A percentile compares a stretch with the other conserved stretches of the same genome.
Conservation (phyloP, 2,113 vertebrate genomes). For the Thymallus thymallus region DNA sequence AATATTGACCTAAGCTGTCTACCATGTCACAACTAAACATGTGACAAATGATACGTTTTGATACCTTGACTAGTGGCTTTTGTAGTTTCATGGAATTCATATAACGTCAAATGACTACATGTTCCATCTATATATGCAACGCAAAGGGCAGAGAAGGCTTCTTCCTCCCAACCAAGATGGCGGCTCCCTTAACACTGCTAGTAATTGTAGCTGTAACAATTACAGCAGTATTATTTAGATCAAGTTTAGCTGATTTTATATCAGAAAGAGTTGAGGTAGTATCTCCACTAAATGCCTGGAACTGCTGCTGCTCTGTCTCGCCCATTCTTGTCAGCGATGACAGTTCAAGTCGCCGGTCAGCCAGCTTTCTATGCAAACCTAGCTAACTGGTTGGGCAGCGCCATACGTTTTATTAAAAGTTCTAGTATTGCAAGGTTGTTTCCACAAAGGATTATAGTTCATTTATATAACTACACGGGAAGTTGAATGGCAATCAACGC, state of each 20-base stretch:
- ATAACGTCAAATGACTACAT: not conserved
- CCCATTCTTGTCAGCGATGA: too few relatives aligned
- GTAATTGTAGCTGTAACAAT: conserved; percentile 86
- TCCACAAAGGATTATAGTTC: too few relatives aligned
- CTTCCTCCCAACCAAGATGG: conserved; percentile 80
- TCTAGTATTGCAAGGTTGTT: too few relatives aligned
- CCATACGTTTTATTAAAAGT: too few relatives aligned
- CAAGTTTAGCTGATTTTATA: conserved; percentile 81
- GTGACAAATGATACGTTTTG: too few relatives aligned
- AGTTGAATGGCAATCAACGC: too few relatives aligned
- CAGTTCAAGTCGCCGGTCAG: not conserved
- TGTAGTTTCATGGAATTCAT: not conserved
- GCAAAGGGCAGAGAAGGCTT: not conserved
- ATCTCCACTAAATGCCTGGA: conserved; percentile 92
- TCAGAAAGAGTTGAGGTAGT: conserved; percentile 91
- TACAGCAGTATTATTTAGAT: conserved; percentile 85
- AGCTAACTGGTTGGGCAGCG: too few relatives aligned
- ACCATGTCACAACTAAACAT: too few relatives aligned
- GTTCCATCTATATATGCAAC: not conserved
- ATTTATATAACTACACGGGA: too few relatives aligned
- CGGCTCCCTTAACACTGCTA: conserved; percentile 87
- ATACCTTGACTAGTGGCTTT: not conserved
- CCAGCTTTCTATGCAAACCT: too few relatives aligned
- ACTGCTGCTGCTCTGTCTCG: not conserved
- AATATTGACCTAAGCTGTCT: too few relatives aligned